Evolutionary conservation across 2,113 vertebrate species (phyloP).

Genomic region (Tychaedon coryphoeus): DNA sequence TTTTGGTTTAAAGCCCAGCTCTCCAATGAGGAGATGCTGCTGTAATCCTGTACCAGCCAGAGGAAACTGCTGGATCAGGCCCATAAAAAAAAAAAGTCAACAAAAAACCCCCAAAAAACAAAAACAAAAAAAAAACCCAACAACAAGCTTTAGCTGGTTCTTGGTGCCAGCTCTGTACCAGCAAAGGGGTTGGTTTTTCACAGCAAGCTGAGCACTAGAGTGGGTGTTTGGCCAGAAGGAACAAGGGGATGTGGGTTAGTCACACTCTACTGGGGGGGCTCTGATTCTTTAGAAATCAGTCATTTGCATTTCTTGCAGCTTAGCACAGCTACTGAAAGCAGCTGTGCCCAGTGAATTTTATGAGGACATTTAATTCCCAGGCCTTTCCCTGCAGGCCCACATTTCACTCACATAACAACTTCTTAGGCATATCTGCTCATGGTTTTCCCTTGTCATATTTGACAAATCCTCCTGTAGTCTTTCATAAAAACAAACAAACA

Average conservation of each 20-base stretch:
- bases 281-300: neutral
- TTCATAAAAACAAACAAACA: neutral
- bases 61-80: neutral
- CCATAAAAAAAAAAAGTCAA: neutral
- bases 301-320: conserved; percentile 24
- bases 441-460: neutral
- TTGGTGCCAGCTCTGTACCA: neutral
- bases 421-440: neutral
- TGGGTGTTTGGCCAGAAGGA: neutral
- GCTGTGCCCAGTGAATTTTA: neutral
- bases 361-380: neutral
- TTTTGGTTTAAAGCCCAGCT: neutral
- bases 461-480: neutral
- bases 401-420: neutral
- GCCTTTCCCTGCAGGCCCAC: neutral
- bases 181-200: neutral
- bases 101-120: neutral
- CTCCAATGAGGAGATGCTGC: neutral
- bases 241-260: neutral
- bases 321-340: neutral
- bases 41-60: neutral
- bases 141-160: neutral
- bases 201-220: neutral
- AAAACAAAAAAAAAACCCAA: too few relatives aligned
- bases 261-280: neutral